Percentiles rank a stretch among this genome's conserved stretches.
Evolutionary conservation across 2,797 vertebrate genomes (phyloP).

Genomic region (Pseudomugil gertrudae): DNA sequence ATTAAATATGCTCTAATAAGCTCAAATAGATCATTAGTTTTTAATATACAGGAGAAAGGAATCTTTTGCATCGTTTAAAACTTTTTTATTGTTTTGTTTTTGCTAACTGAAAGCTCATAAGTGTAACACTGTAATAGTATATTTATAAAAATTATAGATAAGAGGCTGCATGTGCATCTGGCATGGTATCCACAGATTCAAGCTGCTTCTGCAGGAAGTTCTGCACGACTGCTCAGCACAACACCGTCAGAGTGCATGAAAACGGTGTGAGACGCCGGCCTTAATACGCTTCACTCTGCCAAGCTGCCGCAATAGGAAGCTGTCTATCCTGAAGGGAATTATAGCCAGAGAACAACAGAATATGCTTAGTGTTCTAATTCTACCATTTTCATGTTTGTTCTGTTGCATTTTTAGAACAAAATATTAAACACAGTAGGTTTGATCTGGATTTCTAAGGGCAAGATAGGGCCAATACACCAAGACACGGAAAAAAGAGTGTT

Average conservation of each 20-base stretch:
- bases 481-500: background rate
- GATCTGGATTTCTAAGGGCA: conserved; percentile 11
- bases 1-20: too few species aligned
- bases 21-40: too few species aligned
- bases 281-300: conserved; percentile 63
- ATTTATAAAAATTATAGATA: conserved; percentile 10
- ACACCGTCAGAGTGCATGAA: conserved; percentile 62
- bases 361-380: conserved; percentile 17
- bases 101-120: background rate
- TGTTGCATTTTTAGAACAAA: conserved; percentile 42
- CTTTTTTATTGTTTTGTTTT: too few species aligned
- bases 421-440: conserved; percentile 14
- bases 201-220: conserved; percentile 55
- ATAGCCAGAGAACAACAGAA: conserved; percentile 48
- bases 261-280: conserved; percentile 58
- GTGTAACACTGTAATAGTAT: background rate
- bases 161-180: conserved; percentile 42
- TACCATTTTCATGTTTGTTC: conserved; percentile 13
- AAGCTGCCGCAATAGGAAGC: conserved; percentile 63
- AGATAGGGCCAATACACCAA: conserved; percentile 33
- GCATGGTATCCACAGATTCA: conserved; percentile 52
- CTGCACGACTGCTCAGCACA: conserved; percentile 60
- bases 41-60: too few species aligned
- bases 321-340: conserved; percentile 51
- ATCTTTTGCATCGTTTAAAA: too few species aligned